Percentiles rank a stretch among this genome's conserved stretches.
phyloP scores from a whole-genome alignment of 2,113 vertebrate species.

The Aspiorhynchus laticeps region DNA sequence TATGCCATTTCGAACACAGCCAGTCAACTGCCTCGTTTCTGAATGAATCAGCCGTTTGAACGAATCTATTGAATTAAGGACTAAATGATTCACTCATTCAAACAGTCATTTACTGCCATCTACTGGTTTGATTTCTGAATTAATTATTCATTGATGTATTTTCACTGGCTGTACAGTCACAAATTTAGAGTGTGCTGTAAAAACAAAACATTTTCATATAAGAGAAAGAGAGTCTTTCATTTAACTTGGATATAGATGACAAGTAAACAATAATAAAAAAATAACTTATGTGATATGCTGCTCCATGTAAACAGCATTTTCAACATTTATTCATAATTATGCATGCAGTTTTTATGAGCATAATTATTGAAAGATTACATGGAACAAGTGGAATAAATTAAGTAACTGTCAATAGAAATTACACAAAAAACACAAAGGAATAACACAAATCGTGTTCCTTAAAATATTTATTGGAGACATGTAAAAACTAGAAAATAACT shows the following conservation, averaged over 20 bases:
- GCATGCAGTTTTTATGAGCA: neutral
- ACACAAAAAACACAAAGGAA: neutral
- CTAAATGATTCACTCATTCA: too few species aligned
- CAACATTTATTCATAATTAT: neutral
- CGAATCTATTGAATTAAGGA: too few species aligned
- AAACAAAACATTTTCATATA: neutral
- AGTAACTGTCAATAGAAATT: neutral
- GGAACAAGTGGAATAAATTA: neutral
- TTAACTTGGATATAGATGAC: too few species aligned
- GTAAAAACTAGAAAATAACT: conserved; percentile 62
- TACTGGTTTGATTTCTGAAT: too few species aligned
- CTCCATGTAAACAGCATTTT: neutral
- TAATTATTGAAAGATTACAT: neutral
- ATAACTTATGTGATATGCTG: neutral
- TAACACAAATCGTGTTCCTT: conserved; percentile 58
- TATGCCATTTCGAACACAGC: too few species aligned
- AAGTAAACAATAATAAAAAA: too few species aligned
- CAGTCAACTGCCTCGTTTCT: too few species aligned
- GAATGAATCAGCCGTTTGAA: too few species aligned
- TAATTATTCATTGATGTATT: neutral
- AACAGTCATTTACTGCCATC: too few species aligned
- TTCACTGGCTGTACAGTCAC: neutral
- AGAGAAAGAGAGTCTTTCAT: neutral
- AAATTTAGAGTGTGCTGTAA: neutral
- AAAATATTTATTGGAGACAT: conserved; percentile 79